Conservation (phyloP, 2,113 vertebrate genomes). For the Anoura caudifer region DNA sequence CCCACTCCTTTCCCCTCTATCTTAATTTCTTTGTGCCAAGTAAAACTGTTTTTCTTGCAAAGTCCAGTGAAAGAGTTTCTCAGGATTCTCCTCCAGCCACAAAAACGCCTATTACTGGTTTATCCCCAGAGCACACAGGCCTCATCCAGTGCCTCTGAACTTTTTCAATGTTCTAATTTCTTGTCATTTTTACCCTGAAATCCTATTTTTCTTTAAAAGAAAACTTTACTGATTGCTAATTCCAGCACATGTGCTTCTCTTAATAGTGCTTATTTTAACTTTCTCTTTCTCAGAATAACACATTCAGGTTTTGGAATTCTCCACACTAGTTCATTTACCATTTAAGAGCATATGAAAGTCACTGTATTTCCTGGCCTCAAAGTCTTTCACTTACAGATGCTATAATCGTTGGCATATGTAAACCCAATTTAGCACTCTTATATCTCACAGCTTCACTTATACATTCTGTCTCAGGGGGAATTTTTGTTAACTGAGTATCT, state of each 20-base stretch:
- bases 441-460: not conserved
- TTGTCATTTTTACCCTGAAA: not conserved
- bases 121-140: not conserved
- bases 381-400: not conserved
- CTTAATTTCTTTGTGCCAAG: conserved; percentile 26
- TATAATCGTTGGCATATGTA: not conserved
- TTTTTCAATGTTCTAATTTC: not conserved
- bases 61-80: conserved; percentile 20
- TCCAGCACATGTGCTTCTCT: not conserved
- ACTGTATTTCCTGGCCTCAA: not conserved
- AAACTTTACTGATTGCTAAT: not conserved
- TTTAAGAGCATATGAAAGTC: not conserved
- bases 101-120: not conserved
- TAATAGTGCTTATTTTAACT: not conserved
- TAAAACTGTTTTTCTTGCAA: conserved; percentile 26
- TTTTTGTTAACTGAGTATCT: not conserved
- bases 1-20: not conserved
- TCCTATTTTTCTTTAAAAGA: not conserved
- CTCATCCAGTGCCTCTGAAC: not conserved
- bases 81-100: not conserved
- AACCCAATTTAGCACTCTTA: not conserved
- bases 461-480: not conserved
- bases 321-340: not conserved
- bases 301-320: conserved; percentile 5
- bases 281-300: not conserved